Evolutionary conservation across 2,113 vertebrate species (phyloP).

Genomic region (Aspidoscelis tigris): DNA sequence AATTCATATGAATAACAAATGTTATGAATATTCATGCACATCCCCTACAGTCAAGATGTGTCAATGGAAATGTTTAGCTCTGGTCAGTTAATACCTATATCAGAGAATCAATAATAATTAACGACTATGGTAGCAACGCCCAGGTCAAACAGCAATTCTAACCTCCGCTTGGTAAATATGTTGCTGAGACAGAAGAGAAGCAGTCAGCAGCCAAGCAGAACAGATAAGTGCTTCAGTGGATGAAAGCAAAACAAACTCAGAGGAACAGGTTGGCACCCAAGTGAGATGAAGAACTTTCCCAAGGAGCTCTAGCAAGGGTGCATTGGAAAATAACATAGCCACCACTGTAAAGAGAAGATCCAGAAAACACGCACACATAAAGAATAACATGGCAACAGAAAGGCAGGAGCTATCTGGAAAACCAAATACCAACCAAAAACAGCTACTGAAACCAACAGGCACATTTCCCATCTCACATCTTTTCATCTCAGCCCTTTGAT

Average conservation of each 20-base stretch:
- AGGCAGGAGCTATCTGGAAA: neutral
- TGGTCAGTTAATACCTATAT: neutral
- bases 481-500: neutral
- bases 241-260: conserved; percentile 32
- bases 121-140: neutral
- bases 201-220: conserved; percentile 85
- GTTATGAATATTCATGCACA: too few relatives aligned
- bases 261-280: conserved; percentile 61
- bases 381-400: neutral
- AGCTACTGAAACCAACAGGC: neutral
- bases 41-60: too few relatives aligned
- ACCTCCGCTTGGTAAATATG: conserved; percentile 84
- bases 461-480: neutral
- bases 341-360: conserved; percentile 72
- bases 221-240: conserved; percentile 74
- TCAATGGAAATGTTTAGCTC: neutral
- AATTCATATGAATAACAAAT: too few relatives aligned
- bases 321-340: conserved; percentile 87
- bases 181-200: conserved; percentile 85
- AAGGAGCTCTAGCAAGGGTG: conserved; percentile 84
- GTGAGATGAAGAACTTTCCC: conserved; percentile 80
- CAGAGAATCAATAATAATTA: conserved; percentile 11
- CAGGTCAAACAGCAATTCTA: conserved; percentile 45
- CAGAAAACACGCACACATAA: neutral
- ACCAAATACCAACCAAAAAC: neutral